Evolutionary conservation across 2,113 vertebrate genomes (phyloP).

Genomic region (Pungitius pungitius): DNA sequence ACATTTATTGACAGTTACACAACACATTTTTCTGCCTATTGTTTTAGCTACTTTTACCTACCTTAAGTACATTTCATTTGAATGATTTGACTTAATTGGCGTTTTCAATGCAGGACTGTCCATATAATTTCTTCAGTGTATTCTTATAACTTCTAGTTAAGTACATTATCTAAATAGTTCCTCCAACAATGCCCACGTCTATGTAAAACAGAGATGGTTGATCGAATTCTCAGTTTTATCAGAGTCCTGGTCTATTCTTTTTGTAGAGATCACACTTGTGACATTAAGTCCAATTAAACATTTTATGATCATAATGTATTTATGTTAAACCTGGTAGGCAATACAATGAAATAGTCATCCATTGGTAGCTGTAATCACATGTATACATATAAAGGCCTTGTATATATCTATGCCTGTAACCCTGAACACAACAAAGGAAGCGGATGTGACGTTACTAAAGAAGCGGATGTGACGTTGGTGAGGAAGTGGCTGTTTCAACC

Average conservation of each 20-base stretch:
- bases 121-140: neutral
- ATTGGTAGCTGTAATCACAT: neutral
- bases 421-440: neutral
- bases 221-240: neutral
- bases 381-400: too few relatives aligned
- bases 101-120: neutral
- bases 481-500: slow-evolving; percentile 47
- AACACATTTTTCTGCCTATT: neutral
- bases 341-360: neutral
- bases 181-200: neutral
- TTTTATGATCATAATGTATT: neutral
- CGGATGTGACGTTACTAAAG: neutral
- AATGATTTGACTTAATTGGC: neutral
- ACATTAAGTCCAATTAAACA: neutral
- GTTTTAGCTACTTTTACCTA: neutral
- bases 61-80: neutral
- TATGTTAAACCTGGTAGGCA: neutral
- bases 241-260: neutral
- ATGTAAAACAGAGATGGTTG: neutral
- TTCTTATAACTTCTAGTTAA: neutral
- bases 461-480: neutral
- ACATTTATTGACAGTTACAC: neutral
- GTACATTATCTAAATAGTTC: neutral
- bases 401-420: too few relatives aligned
- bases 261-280: neutral